Evolutionary conservation across 2,797 vertebrate genomes (phyloP).

Genomic region (Taeniopygia guttata): DNA sequence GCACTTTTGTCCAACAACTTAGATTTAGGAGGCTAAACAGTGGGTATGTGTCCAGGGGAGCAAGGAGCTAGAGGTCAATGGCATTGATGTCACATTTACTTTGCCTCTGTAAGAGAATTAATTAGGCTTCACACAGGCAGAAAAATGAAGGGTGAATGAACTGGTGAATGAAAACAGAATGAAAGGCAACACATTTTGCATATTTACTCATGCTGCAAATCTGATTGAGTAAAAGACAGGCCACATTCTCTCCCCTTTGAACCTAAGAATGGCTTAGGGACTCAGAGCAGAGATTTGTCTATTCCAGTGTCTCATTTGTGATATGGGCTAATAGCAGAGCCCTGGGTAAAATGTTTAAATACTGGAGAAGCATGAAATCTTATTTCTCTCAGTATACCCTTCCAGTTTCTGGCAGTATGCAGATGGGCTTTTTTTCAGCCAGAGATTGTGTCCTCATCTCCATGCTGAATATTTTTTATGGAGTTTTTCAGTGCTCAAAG

Average conservation of each 20-base stretch:
- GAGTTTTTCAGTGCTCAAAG: background rate
- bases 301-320: background rate
- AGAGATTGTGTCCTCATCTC: background rate
- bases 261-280: background rate
- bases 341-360: background rate
- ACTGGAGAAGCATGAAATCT: background rate
- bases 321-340: background rate
- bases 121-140: background rate
- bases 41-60: background rate
- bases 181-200: background rate
- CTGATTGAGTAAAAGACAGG: background rate
- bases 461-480: background rate
- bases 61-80: background rate
- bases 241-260: background rate
- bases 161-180: background rate
- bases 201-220: background rate
- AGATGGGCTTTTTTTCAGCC: background rate
- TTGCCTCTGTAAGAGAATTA: background rate
- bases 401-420: background rate
- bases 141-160: background rate
- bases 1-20: background rate
- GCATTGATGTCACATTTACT: background rate
- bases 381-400: background rate
- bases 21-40: background rate
- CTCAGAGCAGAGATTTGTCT: background rate